Base-by-base conservation (phyloP, 2,797 vertebrate genomes). In the Tiaroga cobitis region DNA sequence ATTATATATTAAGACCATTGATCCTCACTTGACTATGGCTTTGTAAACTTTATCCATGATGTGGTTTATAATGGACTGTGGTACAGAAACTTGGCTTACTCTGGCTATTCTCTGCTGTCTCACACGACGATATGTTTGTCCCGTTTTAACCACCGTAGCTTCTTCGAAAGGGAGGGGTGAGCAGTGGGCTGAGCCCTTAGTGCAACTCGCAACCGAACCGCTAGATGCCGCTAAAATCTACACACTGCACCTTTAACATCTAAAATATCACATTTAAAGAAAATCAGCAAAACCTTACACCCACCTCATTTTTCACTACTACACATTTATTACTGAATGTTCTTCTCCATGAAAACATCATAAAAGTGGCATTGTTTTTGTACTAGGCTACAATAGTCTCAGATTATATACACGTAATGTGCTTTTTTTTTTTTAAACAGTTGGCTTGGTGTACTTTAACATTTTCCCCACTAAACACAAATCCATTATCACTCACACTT, bases 401-500 rank as follows among this genome's bases (percentile, higher is more conserved):
- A 61, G 56, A 61, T 26, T 61, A 24, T 61, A 61, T 61, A n/a
- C 5, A 59, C 3, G 0, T 65, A 65, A 65, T 32, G 29, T 18
- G 29, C n/a, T 54, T 9, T 59, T 41, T 9, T 59, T 41, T 72
- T 70, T 29, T n/a, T 2, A 2, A 9, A 26, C 26, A 21, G 34
- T 59, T 54, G 5, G n/a, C 51, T 59, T 81, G 78, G 37, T 46
- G 51, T 19, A 69, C 46, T 26, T 81, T 26, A 26, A 37, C 8
- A 74, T 74, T 74, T 61, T 61, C 56, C 32, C 9, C 32, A 29
- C 73, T 65, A 65, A 51, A 68, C 73, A 67, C 61, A 67, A 63
- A 83, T 75, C 70, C 81, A 83, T 75, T 51, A 77, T 56, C 63
- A 68, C 73, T 68, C 61, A 49, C 39, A 68, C 24, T 76, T 59